Evolutionary conservation across 2,797 vertebrate species (phyloP), one percentile per base, ranked within the genome.

Genomic region (Pagetopsis macropterus): DNA sequence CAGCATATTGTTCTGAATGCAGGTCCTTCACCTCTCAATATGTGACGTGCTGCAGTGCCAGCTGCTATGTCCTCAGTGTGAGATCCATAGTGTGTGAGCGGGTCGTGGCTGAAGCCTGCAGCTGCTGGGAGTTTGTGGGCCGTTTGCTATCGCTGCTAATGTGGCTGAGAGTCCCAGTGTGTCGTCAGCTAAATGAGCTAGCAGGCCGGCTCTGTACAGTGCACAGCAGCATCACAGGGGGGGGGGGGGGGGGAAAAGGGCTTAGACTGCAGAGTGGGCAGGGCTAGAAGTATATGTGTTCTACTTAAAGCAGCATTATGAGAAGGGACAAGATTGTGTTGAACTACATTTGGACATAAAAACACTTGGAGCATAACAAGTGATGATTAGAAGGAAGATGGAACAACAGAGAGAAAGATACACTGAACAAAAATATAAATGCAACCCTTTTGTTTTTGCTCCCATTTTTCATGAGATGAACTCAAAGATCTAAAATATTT

Each of bases 261-360:
- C 83, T 81, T 14, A 62, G 66, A 82, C 85, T 91, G 91, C 91
- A 92, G 76, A 89, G 90, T 84, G 86, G 88, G 90, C 81, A 75
- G 87, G 85, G 80, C 86, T 51, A 76, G 33, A 40, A 17, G 4
- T 62, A 13, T 74, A 13, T 72, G 62, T 77, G 65, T 33, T 85
- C 74, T 43, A 71, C 49, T 76, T 86, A 86, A 86, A 91, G 86
- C 58, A 75, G 79, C 49, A 64, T 83, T 65, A 75, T 83, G 80
- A 70, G 57, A 69, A 70, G 27, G n/a, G 12, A 60, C 3, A 57
- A 21, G n/a, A 19, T 17, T 48, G 17, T 33, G 52, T 2, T 60
- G 55, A 64, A 55, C 46, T 21, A n/a, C 3, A 33, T 75, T 60
- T 54, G 10, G 65, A 33, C 11, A 61, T 4, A 52, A 68, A 10